Evolutionary conservation across 1,140 invertebrate species (phyloP).

Genomic region (Heliconius hewitsoni): DNA sequence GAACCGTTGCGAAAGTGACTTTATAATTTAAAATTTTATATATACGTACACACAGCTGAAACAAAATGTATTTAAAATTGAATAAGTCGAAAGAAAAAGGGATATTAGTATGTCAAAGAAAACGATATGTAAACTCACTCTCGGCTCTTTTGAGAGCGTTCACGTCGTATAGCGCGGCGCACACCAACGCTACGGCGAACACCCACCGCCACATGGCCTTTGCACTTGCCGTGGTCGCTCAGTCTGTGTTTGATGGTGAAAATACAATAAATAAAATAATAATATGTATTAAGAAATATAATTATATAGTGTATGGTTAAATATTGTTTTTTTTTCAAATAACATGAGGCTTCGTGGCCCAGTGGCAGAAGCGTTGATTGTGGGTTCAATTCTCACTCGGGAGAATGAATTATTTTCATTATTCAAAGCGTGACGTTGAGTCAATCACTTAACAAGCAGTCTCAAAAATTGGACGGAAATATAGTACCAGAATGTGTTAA

Average conservation of each 20-base stretch:
- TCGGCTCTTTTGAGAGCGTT: constrained; percentile 18
- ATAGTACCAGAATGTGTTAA: too few relatives aligned
- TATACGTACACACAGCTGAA: neutral
- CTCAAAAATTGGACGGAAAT: too few relatives aligned
- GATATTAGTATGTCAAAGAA: neutral
- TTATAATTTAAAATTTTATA: neutral
- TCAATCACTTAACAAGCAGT: too few relatives aligned
- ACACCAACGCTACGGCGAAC: constrained; percentile 10
- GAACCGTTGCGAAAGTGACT: too few relatives aligned
- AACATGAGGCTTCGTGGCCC: too few relatives aligned
- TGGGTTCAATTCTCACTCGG: too few relatives aligned
- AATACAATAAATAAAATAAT: neutral
- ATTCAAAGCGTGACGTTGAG: too few relatives aligned
- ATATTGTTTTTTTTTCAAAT: too few relatives aligned
- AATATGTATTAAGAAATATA: too few relatives aligned
- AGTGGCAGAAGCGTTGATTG: too few relatives aligned
- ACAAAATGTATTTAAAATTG: neutral
- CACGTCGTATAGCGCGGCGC: constrained; percentile 13
- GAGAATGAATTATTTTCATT: too few relatives aligned
- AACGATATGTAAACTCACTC: constrained; percentile 15
- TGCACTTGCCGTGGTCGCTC: neutral
- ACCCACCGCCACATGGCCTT: constrained; percentile 12
- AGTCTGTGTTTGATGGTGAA: neutral
- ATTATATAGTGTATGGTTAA: too few relatives aligned
- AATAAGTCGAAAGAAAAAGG: neutral